Percentiles rank a stretch among this genome's conserved stretches.
phyloP scores from a whole-genome alignment of 1,140 invertebrate genomes.

The Mamestra configurata region DNA sequence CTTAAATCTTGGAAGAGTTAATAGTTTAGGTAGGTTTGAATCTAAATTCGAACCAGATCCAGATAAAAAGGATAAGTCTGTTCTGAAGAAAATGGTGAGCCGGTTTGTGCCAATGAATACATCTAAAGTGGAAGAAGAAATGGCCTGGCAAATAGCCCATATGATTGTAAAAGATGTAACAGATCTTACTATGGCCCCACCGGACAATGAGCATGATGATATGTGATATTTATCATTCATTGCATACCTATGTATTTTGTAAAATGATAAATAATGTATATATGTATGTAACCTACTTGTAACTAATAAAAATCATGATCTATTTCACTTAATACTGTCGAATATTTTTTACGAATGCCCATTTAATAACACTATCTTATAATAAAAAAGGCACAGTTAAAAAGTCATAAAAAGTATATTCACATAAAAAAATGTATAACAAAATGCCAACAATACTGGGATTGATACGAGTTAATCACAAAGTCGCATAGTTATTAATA shows the following conservation, averaged over 20 bases:
- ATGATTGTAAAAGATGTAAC: slow-evolving; percentile 98
- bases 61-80: slow-evolving; percentile 89
- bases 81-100: slow-evolving; percentile 91
- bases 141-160: slow-evolving; percentile 97
- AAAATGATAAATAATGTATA: slow-evolving; percentile 64
- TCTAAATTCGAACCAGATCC: slow-evolving; percentile 96
- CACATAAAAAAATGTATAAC: slow-evolving; percentile 36
- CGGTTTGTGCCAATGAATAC: slow-evolving; percentile 94
- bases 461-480: slow-evolving; percentile 61
- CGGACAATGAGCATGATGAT: slow-evolving; percentile 84
- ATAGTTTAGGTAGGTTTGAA: slow-evolving; percentile 95
- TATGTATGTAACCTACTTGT: slow-evolving; percentile 49
- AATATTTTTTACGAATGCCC: neutral
- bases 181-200: slow-evolving; percentile 92
- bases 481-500: slow-evolving; percentile 78
- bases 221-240: slow-evolving; percentile 75
- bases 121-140: slow-evolving; percentile 96
- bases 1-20: slow-evolving; percentile 94
- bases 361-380: neutral
- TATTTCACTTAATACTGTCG: slow-evolving; percentile 30
- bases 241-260: slow-evolving; percentile 73
- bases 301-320: slow-evolving; percentile 45
- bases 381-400: slow-evolving; percentile 5
- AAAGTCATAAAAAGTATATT: slow-evolving; percentile 41
- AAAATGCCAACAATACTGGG: slow-evolving; percentile 41